A percentile compares a stretch with the other conserved stretches of the same genome.
These are phyloP conservation scores for Sminthurinus aureus DNA, from an alignment of 2,888 invertebrate genomes.

Conservation along the genomic window DNA sequence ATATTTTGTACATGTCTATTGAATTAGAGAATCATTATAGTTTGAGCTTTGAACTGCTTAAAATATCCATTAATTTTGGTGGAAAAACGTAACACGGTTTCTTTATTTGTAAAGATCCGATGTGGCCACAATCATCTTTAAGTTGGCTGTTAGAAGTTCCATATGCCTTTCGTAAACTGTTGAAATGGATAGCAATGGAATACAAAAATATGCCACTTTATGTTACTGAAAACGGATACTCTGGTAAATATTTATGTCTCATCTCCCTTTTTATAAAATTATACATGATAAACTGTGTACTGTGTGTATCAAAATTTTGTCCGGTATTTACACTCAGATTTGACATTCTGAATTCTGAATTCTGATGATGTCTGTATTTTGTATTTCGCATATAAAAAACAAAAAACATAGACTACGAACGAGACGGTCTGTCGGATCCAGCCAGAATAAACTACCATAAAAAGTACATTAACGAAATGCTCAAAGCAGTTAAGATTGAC, in stretches of 20 bases:
- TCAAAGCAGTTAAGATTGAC: conserved; percentile 56
- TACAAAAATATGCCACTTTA: conserved; percentile 52
- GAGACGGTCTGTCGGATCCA: conserved; percentile 51
- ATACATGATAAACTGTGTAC: too few species aligned
- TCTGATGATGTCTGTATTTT: too few species aligned
- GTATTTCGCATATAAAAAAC: too few species aligned
- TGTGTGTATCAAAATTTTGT: too few species aligned
- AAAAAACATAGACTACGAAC: conserved; percentile 1
- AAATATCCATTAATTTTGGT: too few species aligned
- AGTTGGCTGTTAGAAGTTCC: conserved; percentile 56
- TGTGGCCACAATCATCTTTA: conserved; percentile 45
- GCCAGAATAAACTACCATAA: conserved; percentile 57
- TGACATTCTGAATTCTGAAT: too few species aligned
- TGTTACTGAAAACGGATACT: conserved; percentile 53
- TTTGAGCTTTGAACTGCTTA: too few species aligned
- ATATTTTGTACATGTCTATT: too few species aligned
- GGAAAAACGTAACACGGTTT: conserved; percentile 20
- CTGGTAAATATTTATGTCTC: background rate
- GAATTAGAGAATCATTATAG: too few species aligned
- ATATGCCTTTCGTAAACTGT: conserved; percentile 51
- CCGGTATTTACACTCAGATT: too few species aligned
- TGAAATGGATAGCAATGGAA: conserved; percentile 52
- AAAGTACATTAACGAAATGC: conserved; percentile 53
- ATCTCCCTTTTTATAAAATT: too few species aligned
- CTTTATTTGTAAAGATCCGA: conserved; percentile 47